Percentiles rank a stretch among this genome's conserved stretches.
These are phyloP conservation scores for Spatulosminthurus flaviceps DNA, from an alignment of 2,888 invertebrate genomes.

Conservation along the genomic window DNA sequence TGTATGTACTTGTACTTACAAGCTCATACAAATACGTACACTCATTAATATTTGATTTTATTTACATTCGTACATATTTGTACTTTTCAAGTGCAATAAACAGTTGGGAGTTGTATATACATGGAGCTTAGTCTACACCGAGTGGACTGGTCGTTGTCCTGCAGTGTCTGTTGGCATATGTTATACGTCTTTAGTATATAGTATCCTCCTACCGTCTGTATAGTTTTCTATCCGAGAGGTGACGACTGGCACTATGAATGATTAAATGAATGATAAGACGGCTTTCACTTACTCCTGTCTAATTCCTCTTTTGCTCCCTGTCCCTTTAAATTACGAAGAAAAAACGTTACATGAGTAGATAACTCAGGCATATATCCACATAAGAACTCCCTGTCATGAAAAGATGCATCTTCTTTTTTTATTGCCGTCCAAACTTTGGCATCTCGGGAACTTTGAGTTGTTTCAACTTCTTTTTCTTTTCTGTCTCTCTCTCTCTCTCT, in stretches of 20 bases:
- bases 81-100: neutral
- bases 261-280: conserved; percentile 34
- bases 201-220: neutral
- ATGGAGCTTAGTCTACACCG: neutral
- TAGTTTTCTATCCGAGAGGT: conserved; percentile 10
- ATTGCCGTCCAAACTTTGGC: neutral
- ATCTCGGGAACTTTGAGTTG: neutral
- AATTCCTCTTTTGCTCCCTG: conserved; percentile 31
- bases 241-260: conserved; percentile 38
- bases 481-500: too few relatives aligned
- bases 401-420: conserved; percentile 4
- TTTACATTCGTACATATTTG: conserved; percentile 7
- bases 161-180: neutral
- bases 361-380: neutral
- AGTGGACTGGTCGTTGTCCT: neutral
- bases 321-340: conserved; percentile 27
- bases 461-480: neutral
- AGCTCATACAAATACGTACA: neutral
- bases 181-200: neutral
- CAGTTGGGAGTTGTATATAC: neutral
- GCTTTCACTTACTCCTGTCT: conserved; percentile 39
- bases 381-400: conserved; percentile 3
- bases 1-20: neutral
- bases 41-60: conserved; percentile 12
- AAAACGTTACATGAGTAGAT: neutral